Evolutionary conservation across 2,797 vertebrate genomes (phyloP).

Genomic region (Acipenser transmontanus): DNA sequence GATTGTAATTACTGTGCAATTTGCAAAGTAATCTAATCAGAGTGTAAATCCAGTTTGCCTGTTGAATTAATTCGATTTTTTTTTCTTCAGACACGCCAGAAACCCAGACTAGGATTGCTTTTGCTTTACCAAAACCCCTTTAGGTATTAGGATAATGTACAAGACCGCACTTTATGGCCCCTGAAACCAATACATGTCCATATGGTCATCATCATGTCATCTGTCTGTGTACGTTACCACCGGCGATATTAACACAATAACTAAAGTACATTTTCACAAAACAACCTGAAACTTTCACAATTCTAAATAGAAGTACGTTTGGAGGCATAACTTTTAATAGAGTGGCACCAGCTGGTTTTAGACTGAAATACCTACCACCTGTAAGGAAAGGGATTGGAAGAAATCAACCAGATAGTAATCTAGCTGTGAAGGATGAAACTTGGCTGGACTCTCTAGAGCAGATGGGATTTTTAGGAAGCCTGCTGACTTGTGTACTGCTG

Average conservation of each 20-base stretch:
- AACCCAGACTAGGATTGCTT: too few species aligned
- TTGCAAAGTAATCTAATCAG: slow-evolving; percentile 23
- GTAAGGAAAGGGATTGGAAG: neutral
- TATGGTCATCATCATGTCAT: too few species aligned
- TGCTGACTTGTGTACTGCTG: neutral
- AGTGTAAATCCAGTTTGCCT: slow-evolving; percentile 26
- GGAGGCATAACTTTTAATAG: too few species aligned
- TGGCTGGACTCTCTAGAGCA: neutral
- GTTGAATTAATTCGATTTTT: slow-evolving; percentile 24
- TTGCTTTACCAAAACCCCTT: too few species aligned
- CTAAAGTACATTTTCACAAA: too few species aligned
- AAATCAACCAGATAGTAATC: neutral
- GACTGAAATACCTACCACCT: neutral
- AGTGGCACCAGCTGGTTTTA: neutral
- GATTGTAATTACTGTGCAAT: slow-evolving; percentile 10
- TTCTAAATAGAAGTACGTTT: too few species aligned
- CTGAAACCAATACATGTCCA: too few species aligned
- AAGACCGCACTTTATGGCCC: too few species aligned
- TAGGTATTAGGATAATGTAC: too few species aligned
- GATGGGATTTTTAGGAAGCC: slow-evolving; percentile 6
- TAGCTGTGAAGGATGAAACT: neutral
- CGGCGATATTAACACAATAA: too few species aligned
- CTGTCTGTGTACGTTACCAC: too few species aligned
- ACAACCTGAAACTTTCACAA: too few species aligned
- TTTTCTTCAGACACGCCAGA: neutral